Evolutionary conservation across 2,888 invertebrate species (phyloP), one percentile per base, ranked within the genome.

Genomic region (Beris chalybata): DNA sequence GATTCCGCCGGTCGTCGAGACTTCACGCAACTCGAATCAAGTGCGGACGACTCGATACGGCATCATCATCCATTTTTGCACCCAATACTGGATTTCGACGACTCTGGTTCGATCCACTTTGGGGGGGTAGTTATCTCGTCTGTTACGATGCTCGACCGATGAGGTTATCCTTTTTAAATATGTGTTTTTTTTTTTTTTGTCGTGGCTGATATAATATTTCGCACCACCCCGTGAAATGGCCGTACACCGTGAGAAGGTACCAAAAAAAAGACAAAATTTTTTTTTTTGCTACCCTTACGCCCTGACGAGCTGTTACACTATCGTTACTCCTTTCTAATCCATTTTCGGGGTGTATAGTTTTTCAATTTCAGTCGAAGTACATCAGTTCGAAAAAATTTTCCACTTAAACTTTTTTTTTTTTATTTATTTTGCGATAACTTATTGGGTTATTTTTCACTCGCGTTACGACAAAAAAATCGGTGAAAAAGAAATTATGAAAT

Each of bases 11-110:
- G 73, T 72, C 69, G 72, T 72, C 73, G 73, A 71, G 70, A 72
- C 73, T 72, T 74, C 74, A 74, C 73, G 73, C 73, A 71, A 74
- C 75, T 74, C 72, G 72, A 74, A 72, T 74, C 73, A 74, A 74
- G 72, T 75, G 74, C 72, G 72, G 74, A 73, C 70, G 71, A 73
- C 73, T 70, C 71, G 72, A 70, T 67, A 72, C 72, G 71, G 71
- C 71, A 72, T 73, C 71, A 72, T 73, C 73, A 71, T 73, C 73
- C 73, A 73, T 73, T 71, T 73, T 73, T 71, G 65, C 64, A 55
- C 64, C 64, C 64, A 58, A 66, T 66, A 66, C 53, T 65, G 59
- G 64, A 58, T 48, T 67, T 66, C 64, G 52, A 50, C 64, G 52
- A 50, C 55, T 65, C 44, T 53, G 22, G 29, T 22, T 31, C 44